phyloP scores from a whole-genome alignment of 2,113 vertebrate species.

The Syrrhaptes paradoxus region DNA sequence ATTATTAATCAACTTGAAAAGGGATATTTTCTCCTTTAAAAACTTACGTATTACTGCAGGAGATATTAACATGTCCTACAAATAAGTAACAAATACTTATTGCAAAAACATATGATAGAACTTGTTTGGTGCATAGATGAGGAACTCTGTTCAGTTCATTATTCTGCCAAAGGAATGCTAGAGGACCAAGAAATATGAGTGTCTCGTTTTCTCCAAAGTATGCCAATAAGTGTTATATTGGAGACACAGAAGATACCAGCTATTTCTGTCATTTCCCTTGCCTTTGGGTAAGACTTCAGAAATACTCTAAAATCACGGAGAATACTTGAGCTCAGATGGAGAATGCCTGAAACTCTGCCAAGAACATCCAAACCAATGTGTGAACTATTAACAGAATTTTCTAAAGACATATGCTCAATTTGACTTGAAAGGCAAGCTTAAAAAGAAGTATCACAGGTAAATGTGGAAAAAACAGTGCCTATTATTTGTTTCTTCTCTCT shows the following conservation, averaged over 20 bases:
- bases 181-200: neutral
- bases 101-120: neutral
- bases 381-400: neutral
- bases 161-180: neutral
- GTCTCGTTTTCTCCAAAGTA: neutral
- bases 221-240: neutral
- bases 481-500: neutral
- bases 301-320: neutral
- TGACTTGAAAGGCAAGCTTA: neutral
- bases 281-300: neutral
- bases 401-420: neutral
- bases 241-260: neutral
- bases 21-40: neutral
- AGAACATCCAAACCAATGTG: neutral
- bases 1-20: neutral
- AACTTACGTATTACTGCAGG: neutral
- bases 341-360: neutral
- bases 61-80: neutral
- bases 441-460: neutral
- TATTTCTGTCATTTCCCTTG: neutral
- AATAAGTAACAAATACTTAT: neutral
- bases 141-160: neutral
- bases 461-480: neutral
- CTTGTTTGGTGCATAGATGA: neutral
- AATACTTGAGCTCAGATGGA: neutral